Evolutionary conservation across 1,140 invertebrate genomes (phyloP).

Genomic region (Bicyclus anynana): DNA sequence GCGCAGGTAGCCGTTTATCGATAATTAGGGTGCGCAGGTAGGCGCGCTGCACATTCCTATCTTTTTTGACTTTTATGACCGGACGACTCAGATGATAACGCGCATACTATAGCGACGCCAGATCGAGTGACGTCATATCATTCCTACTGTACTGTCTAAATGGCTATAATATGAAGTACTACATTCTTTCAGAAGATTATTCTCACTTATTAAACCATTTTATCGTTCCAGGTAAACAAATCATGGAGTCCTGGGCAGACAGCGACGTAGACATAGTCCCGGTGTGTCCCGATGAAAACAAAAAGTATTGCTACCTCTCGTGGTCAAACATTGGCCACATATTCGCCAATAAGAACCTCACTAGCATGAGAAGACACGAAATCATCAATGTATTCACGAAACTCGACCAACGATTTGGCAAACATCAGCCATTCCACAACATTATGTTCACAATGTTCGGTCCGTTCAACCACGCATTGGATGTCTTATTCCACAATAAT

Average conservation of each 20-base stretch:
- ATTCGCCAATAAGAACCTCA: conserved; percentile 78
- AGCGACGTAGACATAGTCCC: conserved; percentile 51
- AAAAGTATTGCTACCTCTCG: conserved; percentile 81
- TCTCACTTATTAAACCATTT: too few species aligned
- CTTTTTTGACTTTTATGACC: too few species aligned
- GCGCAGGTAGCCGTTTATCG: too few species aligned
- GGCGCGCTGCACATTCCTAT: too few species aligned
- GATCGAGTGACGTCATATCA: too few species aligned
- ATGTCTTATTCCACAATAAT: conserved; percentile 84
- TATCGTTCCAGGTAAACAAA: conserved; percentile 41
- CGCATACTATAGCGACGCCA: too few species aligned
- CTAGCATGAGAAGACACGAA: conserved; percentile 78
- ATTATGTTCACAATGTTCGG: conserved; percentile 83
- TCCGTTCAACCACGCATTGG: conserved; percentile 78
- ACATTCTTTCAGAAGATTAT: too few species aligned
- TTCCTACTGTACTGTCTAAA: too few species aligned
- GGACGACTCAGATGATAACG: too few species aligned
- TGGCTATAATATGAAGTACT: too few species aligned
- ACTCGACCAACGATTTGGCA: conserved; percentile 83
- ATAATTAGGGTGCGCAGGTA: too few species aligned
- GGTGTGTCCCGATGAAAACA: conserved; percentile 76
- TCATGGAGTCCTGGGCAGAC: conserved; percentile 33
- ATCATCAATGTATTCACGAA: conserved; percentile 81
- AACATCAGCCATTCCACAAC: conserved; percentile 77
- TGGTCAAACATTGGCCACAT: conserved; percentile 83